Percentiles rank a stretch among this genome's conserved stretches.
Conservation (phyloP, 2,888 invertebrate species). For the Cosmia trapezina region DNA sequence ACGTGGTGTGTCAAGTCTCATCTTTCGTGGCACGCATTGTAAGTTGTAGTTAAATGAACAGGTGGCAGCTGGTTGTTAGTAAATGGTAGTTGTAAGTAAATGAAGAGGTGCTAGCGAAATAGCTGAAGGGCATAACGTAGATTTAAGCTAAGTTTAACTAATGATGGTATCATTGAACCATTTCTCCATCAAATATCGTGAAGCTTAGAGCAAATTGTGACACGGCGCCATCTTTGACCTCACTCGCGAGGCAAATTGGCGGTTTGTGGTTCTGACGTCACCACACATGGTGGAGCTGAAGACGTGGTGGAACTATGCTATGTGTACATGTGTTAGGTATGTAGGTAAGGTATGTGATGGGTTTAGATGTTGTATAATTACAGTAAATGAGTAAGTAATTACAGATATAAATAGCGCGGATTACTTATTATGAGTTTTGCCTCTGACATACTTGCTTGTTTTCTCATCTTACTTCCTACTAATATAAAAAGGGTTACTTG, state of each 20-base stretch:
- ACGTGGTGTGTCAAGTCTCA: too few relatives aligned
- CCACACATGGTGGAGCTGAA: constrained; percentile 56
- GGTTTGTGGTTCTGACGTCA: constrained; percentile 73
- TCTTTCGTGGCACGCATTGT: too few relatives aligned
- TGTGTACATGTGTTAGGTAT: constrained; percentile 17
- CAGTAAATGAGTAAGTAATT: too few relatives aligned
- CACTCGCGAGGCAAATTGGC: constrained; percentile 77
- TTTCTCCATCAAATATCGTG: constrained; percentile 60
- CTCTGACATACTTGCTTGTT: background rate
- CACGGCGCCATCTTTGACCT: constrained; percentile 77
- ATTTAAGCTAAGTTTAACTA: background rate
- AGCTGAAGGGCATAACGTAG: background rate
- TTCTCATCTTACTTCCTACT: too few relatives aligned
- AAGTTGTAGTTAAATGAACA: too few relatives aligned
- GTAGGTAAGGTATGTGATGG: background rate
- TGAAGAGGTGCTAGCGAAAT: too few relatives aligned
- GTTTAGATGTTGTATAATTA: too few relatives aligned
- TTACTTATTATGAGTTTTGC: background rate
- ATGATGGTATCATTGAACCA: too few relatives aligned
- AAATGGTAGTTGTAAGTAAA: too few relatives aligned
- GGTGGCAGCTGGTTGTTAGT: too few relatives aligned
- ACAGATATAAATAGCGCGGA: background rate
- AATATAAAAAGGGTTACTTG: too few relatives aligned
- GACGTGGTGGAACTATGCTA: constrained; percentile 56
- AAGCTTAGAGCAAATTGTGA: constrained; percentile 71